A percentile compares a stretch with the other conserved stretches of the same genome.
Conservation (phyloP, 2,888 invertebrate genomes). For the Euproctis similis region DNA sequence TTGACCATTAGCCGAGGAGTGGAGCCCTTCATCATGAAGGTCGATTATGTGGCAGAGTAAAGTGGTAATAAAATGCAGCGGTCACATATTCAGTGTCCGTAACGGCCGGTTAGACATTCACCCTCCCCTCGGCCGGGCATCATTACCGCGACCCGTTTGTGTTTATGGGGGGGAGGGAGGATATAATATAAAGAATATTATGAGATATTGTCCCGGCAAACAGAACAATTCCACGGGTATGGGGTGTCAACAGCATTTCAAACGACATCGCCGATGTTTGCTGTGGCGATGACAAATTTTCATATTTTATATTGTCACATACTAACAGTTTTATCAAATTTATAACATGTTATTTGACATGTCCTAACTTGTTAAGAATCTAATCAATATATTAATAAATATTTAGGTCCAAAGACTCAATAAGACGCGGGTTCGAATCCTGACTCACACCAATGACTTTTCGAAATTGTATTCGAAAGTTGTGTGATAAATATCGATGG, state of each 20-base stretch:
- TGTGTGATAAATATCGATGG: too few relatives aligned
- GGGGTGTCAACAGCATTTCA: conserved; percentile 68
- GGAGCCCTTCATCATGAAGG: conserved; percentile 70
- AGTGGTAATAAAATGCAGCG: conserved; percentile 77
- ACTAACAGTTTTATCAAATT: too few relatives aligned
- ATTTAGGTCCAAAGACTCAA: too few relatives aligned
- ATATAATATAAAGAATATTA: conserved; percentile 75
- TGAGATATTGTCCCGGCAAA: conserved; percentile 68
- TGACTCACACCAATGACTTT: too few relatives aligned
- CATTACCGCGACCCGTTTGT: conserved; percentile 71
- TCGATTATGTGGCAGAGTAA: conserved; percentile 74
- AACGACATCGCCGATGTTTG: conserved; percentile 50
- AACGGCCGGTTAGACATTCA: conserved; percentile 66
- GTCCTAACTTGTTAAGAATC: too few relatives aligned
- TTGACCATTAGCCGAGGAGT: conserved; percentile 53
- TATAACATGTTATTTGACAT: too few relatives aligned
- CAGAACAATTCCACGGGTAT: conserved; percentile 62
- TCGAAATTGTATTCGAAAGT: too few relatives aligned
- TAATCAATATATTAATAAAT: too few relatives aligned
- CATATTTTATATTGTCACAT: too few relatives aligned
- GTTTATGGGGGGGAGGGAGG: conserved; percentile 71
- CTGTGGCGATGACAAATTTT: conserved; percentile 49
- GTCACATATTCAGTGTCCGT: conserved; percentile 71
- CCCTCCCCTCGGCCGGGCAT: conserved; percentile 60
- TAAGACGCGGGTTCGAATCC: too few relatives aligned